These are phyloP conservation scores for Hucho hucho DNA, from an alignment of 2,113 vertebrate genomes.

Conservation along the genomic window DNA sequence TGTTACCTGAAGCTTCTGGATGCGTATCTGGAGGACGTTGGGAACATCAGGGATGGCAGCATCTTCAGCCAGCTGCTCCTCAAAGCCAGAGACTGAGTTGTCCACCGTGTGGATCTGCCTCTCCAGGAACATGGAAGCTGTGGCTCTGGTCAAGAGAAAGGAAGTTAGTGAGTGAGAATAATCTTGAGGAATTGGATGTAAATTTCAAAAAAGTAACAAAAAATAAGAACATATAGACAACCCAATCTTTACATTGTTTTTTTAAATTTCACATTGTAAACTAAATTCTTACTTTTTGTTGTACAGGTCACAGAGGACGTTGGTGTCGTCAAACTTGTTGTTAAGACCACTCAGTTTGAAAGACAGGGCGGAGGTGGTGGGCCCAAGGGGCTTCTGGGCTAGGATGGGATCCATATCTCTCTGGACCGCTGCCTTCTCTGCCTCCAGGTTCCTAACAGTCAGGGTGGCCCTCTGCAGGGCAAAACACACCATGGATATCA, in stretches of 20 bases:
- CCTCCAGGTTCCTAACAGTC: slow-evolving; percentile 76
- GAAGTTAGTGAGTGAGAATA: not conserved
- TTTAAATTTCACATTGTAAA: not conserved
- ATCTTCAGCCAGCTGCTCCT: slow-evolving; percentile 79
- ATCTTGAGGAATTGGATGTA: not conserved
- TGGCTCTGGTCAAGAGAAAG: slow-evolving; percentile 69
- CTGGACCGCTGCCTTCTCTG: slow-evolving; percentile 78
- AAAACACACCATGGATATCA: slow-evolving; percentile 1
- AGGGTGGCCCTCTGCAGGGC: slow-evolving; percentile 70
- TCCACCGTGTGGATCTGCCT: slow-evolving; percentile 80
- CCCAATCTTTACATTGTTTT: not conserved
- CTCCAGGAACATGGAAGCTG: slow-evolving; percentile 83
- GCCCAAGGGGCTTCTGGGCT: slow-evolving; percentile 72
- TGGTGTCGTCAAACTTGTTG: slow-evolving; percentile 81
- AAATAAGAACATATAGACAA: not conserved
- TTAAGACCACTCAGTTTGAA: slow-evolving; percentile 74
- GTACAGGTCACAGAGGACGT: slow-evolving; percentile 78
- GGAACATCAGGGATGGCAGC: slow-evolving; percentile 71
- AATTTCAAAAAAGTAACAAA: not conserved
- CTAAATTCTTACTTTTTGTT: slow-evolving; percentile 81
- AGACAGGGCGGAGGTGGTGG: slow-evolving; percentile 75
- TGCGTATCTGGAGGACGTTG: slow-evolving; percentile 71
- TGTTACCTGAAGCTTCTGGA: slow-evolving; percentile 80
- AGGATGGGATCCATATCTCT: slow-evolving; percentile 81
- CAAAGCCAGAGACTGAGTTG: slow-evolving; percentile 73